phyloP scores from a whole-genome alignment of 2,888 invertebrate genomes.

The Nymphalis c-album region DNA sequence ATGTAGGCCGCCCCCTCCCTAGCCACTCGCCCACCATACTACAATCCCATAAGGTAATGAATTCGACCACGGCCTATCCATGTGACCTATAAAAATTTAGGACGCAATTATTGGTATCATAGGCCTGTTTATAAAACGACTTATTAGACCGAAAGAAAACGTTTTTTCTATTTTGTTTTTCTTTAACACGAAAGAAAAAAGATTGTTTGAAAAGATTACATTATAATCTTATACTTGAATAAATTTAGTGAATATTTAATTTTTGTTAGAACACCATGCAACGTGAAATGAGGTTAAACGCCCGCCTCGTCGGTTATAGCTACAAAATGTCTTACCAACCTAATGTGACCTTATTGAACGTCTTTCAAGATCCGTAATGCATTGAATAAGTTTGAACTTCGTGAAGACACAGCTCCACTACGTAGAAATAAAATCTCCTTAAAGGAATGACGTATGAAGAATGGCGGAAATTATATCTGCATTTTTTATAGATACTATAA shows the following conservation, averaged over 20 bases:
- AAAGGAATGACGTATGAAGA: neutral
- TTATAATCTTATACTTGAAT: slow-evolving; percentile 5
- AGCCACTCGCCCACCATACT: slow-evolving; percentile 46
- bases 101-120: slow-evolving; percentile 60
- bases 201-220: slow-evolving; percentile 3
- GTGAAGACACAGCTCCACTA: neutral
- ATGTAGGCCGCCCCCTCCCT: slow-evolving; percentile 58
- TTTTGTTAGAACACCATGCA: slow-evolving; percentile 42
- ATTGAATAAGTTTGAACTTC: slow-evolving; percentile 34
- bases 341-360: slow-evolving; percentile 46
- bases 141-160: slow-evolving; percentile 14
- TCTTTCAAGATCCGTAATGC: slow-evolving; percentile 41
- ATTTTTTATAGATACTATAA: neutral
- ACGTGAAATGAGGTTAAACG: slow-evolving; percentile 53
- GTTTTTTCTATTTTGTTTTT: neutral
- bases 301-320: slow-evolving; percentile 50
- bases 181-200: neutral
- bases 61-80: slow-evolving; percentile 70
- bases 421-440: slow-evolving; percentile 1
- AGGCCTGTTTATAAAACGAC: slow-evolving; percentile 26
- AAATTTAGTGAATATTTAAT: slow-evolving; percentile 7
- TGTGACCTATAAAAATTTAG: slow-evolving; percentile 75
- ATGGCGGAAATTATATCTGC: neutral
- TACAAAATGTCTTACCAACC: slow-evolving; percentile 49
- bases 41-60: slow-evolving; percentile 72